Base-by-base conservation (phyloP, 2,888 invertebrate genomes). In the Caenorhabditis uteleia region DNA sequence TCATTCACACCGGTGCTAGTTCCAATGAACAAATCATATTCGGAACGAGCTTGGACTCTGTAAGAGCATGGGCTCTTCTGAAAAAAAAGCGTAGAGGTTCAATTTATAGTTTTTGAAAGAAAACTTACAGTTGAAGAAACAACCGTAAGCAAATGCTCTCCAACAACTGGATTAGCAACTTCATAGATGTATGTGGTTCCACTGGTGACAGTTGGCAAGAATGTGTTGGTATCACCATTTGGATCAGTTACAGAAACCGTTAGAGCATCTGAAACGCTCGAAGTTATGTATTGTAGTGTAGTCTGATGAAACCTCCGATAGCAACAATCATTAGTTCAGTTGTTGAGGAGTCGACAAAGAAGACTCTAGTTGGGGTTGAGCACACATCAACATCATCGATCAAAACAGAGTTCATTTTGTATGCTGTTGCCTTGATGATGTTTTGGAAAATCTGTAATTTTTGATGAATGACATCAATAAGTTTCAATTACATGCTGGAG, bases 271-370 rank as follows among this genome's bases (percentile, higher is more conserved):
- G 58, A 45, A 68, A 58, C 12, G 31, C n/a, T 8, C 6, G 4
- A 26, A 5, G 14, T 20, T 18, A 18, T n/a, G n/a, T 34, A 34
- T 40, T 20, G n/a, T n/a, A n/a, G n/a, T n/a, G n/a, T n/a, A n/a
- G n/a, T n/a, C n/a, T n/a, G n/a, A n/a, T n/a, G n/a, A n/a, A n/a
- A 67, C 68, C 43, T 69, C 78, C 78, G 38, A 70, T 67, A 8
- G 74, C 76, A 8, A 76, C 43, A 46, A 78, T 56, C 33, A 72
- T 58, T 10, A 77, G 56, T 18, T 57, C 61, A 10, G 68, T 66
- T 3, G 74, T 60, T 0, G 71, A 65, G 10, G 69, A 44, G 40
- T 78, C 78, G 47, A 72, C 70, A 26, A 77, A 60, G 61, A 77
- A 73, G 10, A 72, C 67, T 44, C 70, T 39, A 21, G 50, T 44